Evolutionary conservation across 2,113 vertebrate species (phyloP).

Genomic region (Pteropus alecto): DNA sequence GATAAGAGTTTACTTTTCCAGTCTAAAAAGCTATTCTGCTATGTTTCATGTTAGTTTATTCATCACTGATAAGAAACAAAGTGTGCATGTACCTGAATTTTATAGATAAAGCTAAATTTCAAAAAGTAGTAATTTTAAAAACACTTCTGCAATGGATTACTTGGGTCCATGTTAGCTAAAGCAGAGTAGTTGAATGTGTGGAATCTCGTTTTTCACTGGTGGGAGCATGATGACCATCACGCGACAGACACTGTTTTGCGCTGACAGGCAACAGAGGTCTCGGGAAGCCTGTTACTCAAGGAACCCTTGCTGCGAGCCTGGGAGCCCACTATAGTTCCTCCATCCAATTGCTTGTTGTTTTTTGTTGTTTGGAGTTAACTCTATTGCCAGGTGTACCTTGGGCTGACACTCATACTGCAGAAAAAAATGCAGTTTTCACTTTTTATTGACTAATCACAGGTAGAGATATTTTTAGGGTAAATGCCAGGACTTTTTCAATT

Average conservation of each 20-base stretch:
- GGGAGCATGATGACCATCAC: rapidly evolving
- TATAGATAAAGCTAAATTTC: neutral
- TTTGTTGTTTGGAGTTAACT: neutral
- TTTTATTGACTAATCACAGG: neutral
- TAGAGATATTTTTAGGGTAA: neutral
- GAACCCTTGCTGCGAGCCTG: neutral
- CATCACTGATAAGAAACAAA: neutral
- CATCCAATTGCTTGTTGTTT: neutral
- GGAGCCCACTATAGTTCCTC: neutral
- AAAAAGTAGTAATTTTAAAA: neutral
- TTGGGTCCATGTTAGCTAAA: neutral
- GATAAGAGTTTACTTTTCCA: neutral
- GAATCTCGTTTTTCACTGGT: neutral
- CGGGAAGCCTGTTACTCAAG: rapidly evolving
- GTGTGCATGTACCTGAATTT: neutral
- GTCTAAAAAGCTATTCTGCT: neutral
- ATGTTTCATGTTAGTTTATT: neutral
- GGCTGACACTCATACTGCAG: neutral
- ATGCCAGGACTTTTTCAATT: neutral
- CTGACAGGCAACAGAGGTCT: neutral
- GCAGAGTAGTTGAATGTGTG: neutral
- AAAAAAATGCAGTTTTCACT: neutral
- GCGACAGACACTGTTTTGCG: neutral
- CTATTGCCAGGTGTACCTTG: neutral
- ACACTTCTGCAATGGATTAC: neutral